Evolutionary conservation across 2,888 invertebrate species (phyloP).

Genomic region (Noctua fimbriata): DNA sequence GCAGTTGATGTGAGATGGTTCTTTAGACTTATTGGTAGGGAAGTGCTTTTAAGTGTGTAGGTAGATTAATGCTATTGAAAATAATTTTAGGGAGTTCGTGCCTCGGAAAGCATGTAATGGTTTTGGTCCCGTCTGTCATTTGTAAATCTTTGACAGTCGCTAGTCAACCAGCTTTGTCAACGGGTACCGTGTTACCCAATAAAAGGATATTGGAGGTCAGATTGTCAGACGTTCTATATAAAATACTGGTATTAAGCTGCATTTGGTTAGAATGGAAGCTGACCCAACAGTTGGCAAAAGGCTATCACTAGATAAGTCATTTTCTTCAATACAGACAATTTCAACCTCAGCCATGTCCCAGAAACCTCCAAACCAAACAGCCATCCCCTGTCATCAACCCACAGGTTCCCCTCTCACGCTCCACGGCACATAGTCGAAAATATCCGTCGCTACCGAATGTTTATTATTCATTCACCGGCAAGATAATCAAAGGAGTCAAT

Average conservation of each 20-base stretch:
- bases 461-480: slow-evolving; percentile 74
- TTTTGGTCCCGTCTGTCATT: not conserved
- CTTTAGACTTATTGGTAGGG: not conserved
- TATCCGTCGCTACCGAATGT: slow-evolving; percentile 58
- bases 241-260: too few species aligned
- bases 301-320: too few species aligned
- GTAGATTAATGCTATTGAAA: not conserved
- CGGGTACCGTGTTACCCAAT: too few species aligned
- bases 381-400: not conserved
- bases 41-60: not conserved
- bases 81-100: not conserved
- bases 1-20: slow-evolving; percentile 1
- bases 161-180: too few species aligned
- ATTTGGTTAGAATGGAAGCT: too few species aligned
- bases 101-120: not conserved
- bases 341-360: too few species aligned
- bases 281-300: too few species aligned
- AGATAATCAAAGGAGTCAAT: slow-evolving; percentile 77
- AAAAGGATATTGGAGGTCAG: too few species aligned
- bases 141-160: not conserved
- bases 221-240: too few species aligned
- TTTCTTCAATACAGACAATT: too few species aligned
- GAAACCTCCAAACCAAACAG: not conserved
- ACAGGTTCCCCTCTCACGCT: slow-evolving; percentile 19
- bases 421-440: slow-evolving; percentile 49